Evolutionary conservation across 2,888 invertebrate genomes (phyloP), one percentile per base, ranked within the genome.

Genomic region (Euzetes globulus): DNA sequence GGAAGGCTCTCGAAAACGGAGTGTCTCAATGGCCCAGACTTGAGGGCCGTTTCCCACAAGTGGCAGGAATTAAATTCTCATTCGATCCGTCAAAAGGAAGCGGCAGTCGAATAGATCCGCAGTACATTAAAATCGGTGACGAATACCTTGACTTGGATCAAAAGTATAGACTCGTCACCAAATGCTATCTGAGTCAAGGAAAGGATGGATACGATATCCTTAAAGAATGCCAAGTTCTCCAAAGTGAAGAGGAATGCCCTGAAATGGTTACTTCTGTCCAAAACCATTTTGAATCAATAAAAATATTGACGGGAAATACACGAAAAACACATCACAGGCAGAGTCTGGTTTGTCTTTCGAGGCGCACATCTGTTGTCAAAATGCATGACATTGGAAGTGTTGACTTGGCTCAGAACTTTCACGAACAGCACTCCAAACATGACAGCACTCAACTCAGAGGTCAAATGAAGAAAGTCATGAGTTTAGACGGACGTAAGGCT

Each of bases 151-250:
- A 88, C 72, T 81, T 86, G 1, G 86, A 88, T 0, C 81, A 81
- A 82, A 83, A 82, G 29, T 94, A 94, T 83, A 85, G 89, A 55
- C 83, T 94, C 72, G 91, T 89, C 1, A 88, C 92, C 19, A 94
- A 94, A 82, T 88, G 88, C 80, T 94, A 94, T 81, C 84, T 94
- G 77, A 87, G 87, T 77, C 85, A 85, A 55, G 94, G 94, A 5
- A 90, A 90, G 83, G 94, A 94, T 84, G 94, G 94, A 0, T 94
- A 90, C 82, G 88, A 86, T 71, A 88, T 90, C 86, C 86, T 94
- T 78, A 90, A 88, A 76, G 85, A 88, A 73, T 89, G 90, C 78
- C 87, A 87, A 80, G 84, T 91, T 76, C 82, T 92, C 84, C 92
- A 92, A 79, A 88, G 89, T 79, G 91, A 91, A 72, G 94, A 94